These are phyloP conservation scores for Ryuthela nishihirai DNA, from an alignment of 2,888 invertebrate species.

Conservation along the genomic window DNA sequence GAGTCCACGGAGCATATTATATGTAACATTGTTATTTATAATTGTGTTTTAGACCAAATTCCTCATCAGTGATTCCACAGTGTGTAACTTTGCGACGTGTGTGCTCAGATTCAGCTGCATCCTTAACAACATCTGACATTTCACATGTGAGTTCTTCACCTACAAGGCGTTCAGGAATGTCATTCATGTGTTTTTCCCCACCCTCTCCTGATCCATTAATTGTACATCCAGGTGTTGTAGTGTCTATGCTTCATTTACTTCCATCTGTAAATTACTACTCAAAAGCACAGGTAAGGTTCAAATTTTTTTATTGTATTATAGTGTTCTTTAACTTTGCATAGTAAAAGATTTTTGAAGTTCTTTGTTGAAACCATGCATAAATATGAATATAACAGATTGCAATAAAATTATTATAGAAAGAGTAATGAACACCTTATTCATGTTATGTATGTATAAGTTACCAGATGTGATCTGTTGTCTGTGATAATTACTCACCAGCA, in stretches of 20 bases:
- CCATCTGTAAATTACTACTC: constrained; percentile 62
- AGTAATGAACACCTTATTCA: too few relatives aligned
- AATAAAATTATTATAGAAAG: too few relatives aligned
- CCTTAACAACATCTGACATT: constrained; percentile 13
- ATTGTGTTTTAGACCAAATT: constrained; percentile 33
- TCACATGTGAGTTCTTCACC: constrained; percentile 34
- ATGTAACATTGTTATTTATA: neutral
- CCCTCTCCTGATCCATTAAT: constrained; percentile 72
- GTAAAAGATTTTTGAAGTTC: too few relatives aligned
- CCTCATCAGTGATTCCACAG: constrained; percentile 7
- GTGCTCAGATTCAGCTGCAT: constrained; percentile 17
- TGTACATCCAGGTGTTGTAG: constrained; percentile 85
- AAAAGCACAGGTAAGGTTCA: constrained; percentile 45
- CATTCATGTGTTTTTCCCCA: constrained; percentile 69
- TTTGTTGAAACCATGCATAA: too few relatives aligned
- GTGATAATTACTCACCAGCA: too few relatives aligned
- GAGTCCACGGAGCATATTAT: too few relatives aligned
- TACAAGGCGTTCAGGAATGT: constrained; percentile 46
- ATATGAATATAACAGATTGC: too few relatives aligned
- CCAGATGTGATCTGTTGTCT: too few relatives aligned
- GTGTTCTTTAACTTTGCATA: too few relatives aligned
- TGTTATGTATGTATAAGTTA: too few relatives aligned
- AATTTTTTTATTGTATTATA: too few relatives aligned
- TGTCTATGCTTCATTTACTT: constrained; percentile 84
- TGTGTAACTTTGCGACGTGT: constrained; percentile 22